Evolutionary conservation across 2,797 vertebrate species (phyloP).

Genomic region (Tamandua tetradactyla): DNA sequence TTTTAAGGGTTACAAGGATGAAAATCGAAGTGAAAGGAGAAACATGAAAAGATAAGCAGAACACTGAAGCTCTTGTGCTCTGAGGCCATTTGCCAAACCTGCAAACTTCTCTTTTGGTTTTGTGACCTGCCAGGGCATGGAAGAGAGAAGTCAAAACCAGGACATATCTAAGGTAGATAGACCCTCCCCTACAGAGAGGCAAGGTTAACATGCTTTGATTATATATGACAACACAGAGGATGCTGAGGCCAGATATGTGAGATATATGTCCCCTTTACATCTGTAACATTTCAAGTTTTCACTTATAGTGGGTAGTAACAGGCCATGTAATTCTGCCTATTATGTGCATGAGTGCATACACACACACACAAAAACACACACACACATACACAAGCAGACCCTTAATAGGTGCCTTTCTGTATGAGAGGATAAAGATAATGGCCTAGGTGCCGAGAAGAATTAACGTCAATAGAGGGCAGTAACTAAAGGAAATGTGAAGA

Average conservation of each 20-base stretch:
- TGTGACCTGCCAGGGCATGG: neutral
- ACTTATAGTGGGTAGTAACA: neutral
- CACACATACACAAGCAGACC: neutral
- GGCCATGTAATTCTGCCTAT: neutral
- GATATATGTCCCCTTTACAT: neutral
- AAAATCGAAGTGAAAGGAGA: neutral
- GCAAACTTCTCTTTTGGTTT: neutral
- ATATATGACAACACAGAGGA: neutral
- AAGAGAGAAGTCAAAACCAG: neutral
- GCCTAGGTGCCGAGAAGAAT: neutral
- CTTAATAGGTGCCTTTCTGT: neutral
- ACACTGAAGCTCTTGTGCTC: neutral
- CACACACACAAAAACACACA: too few species aligned
- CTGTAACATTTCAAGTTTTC: neutral
- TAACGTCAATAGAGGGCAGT: neutral
- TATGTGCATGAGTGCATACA: neutral
- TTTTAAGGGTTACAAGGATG: neutral
- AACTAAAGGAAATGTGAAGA: neutral
- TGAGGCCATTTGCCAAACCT: neutral
- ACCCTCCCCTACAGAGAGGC: neutral
- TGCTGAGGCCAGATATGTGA: neutral
- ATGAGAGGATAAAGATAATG: conserved; percentile 21
- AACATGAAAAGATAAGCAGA: neutral
- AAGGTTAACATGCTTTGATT: neutral
- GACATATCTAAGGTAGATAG: neutral